Evolutionary conservation across 2,888 invertebrate species (phyloP).

Genomic region (Isotomurus palustris): DNA sequence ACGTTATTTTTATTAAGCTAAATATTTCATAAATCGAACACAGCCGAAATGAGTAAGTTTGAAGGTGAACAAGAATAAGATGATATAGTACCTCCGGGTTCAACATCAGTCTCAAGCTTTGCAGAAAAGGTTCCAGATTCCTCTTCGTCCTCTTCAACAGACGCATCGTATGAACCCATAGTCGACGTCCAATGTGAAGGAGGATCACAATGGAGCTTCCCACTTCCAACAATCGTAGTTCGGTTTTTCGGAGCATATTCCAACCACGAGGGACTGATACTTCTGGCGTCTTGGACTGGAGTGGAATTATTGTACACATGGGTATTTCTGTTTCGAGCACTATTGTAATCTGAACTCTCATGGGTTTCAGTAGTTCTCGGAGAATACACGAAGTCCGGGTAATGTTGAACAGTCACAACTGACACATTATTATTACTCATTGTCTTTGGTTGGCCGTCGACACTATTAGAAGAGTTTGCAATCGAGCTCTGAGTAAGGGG

Average conservation of each 20-base stretch:
- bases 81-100: too few species aligned
- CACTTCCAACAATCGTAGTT: conserved; percentile 71
- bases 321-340: conserved; percentile 3
- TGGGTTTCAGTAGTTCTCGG: not conserved
- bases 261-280: conserved; percentile 27
- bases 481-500: conserved; percentile 16
- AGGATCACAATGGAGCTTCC: conserved; percentile 66
- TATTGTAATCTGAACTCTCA: conserved; percentile 1
- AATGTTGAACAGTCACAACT: conserved; percentile 38
- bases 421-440: conserved; percentile 32
- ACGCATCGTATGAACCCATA: conserved; percentile 16
- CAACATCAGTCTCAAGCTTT: conserved; percentile 41
- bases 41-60: too few species aligned
- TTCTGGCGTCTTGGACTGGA: conserved; percentile 5
- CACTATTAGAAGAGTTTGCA: conserved; percentile 1
- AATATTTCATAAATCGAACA: too few species aligned
- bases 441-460: conserved; percentile 17
- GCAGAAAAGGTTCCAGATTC: conserved; percentile 16
- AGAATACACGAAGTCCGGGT: not conserved
- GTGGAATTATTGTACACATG: not conserved
- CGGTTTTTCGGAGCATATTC: conserved; percentile 61
- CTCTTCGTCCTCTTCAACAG: conserved; percentile 10
- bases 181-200: conserved; percentile 44
- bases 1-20: too few species aligned
- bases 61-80: too few species aligned